Percentiles rank a stretch among this genome's conserved stretches.
These are phyloP conservation scores for Coendou prehensilis DNA, from an alignment of 2,797 vertebrate genomes.

Conservation along the genomic window DNA sequence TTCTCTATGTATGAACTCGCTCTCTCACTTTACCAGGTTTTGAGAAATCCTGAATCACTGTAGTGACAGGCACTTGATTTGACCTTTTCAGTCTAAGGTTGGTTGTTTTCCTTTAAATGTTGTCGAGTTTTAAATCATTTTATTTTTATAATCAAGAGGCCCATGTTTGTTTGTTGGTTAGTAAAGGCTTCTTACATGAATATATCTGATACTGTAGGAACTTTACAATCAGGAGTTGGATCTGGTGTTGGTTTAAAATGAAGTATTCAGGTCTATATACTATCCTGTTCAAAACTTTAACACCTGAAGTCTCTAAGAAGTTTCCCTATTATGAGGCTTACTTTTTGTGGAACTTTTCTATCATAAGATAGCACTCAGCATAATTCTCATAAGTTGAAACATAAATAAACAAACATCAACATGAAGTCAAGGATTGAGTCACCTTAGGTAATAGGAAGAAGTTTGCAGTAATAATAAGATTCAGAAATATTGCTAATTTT, in stretches of 20 bases:
- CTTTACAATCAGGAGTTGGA: not conserved
- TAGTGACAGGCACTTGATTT: slow-evolving; percentile 21
- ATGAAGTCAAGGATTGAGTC: not conserved
- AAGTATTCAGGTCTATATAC: not conserved
- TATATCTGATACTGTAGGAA: not conserved
- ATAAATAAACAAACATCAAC: not conserved
- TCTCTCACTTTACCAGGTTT: not conserved
- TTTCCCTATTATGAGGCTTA: not conserved
- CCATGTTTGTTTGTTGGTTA: not conserved
- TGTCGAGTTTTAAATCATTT: slow-evolving; percentile 30
- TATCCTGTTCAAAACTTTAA: not conserved
- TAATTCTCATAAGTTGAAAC: not conserved
- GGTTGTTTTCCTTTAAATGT: slow-evolving; percentile 31
- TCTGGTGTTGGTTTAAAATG: not conserved
- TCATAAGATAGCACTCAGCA: not conserved
- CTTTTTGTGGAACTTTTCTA: not conserved
- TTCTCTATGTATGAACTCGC: slow-evolving; percentile 25
- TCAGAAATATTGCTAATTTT: not conserved
- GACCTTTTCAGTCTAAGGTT: slow-evolving; percentile 21
- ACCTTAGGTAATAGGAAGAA: not conserved
- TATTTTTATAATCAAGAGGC: slow-evolving; percentile 2
- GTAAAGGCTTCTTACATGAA: not conserved
- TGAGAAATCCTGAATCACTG: slow-evolving; percentile 33
- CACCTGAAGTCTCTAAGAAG: not conserved
- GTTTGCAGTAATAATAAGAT: not conserved